Evolutionary conservation across 2,888 invertebrate species (phyloP).

Genomic region (Watsonalla cultraria): DNA sequence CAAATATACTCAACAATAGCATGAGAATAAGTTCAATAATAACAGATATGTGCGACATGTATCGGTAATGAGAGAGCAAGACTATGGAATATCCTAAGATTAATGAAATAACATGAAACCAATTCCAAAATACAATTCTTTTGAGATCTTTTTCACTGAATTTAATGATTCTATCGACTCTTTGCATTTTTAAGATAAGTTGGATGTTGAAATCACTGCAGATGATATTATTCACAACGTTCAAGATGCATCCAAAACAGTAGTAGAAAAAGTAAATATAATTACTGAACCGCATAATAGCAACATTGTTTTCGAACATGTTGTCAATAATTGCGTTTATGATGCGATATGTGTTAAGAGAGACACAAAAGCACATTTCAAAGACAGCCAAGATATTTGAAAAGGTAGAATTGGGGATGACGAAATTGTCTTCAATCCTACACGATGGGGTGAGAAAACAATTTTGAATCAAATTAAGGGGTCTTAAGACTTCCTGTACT

Average conservation of each 20-base stretch:
- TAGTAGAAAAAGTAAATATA: too few relatives aligned
- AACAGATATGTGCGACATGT: not conserved
- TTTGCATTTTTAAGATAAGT: slow-evolving; percentile 9
- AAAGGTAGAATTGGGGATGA: too few relatives aligned
- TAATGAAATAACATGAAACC: not conserved
- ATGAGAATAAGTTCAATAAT: not conserved
- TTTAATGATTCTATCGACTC: slow-evolving; percentile 4
- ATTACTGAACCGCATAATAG: too few relatives aligned
- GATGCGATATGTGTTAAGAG: too few relatives aligned
- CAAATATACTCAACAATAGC: not conserved
- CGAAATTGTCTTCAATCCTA: too few relatives aligned
- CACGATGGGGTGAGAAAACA: too few relatives aligned
- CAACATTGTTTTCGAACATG: too few relatives aligned
- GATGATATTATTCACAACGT: not conserved
- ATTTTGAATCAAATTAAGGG: too few relatives aligned
- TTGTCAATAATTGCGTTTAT: too few relatives aligned
- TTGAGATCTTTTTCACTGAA: not conserved
- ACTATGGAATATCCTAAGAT: not conserved
- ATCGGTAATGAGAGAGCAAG: not conserved
- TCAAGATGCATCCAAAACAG: not conserved
- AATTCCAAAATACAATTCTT: not conserved
- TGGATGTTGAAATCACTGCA: slow-evolving; percentile 3
- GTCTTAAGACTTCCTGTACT: too few relatives aligned
- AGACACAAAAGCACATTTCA: too few relatives aligned
- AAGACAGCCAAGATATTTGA: too few relatives aligned